Evolutionary conservation across 2,888 invertebrate genomes (phyloP), one percentile per base, ranked within the genome.

Genomic region (Melinaea marsaeus): DNA sequence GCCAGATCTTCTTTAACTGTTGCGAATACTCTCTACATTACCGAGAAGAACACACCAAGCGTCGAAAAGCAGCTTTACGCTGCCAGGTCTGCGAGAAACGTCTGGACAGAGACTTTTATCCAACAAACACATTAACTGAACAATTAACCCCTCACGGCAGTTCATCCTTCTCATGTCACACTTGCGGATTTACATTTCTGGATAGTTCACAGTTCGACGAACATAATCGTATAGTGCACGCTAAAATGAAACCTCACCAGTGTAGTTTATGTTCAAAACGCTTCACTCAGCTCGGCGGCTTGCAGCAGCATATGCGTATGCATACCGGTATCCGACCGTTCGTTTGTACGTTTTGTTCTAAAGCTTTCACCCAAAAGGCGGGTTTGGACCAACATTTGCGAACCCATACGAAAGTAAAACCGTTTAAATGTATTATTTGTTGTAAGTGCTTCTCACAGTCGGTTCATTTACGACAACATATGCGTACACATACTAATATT

Each of bases 21-120:
- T 91, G 91, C 72, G 87, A 89, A 67, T 91, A 90, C 67, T 91
- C 91, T 2, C 70, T 86, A 3, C 91, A 91, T 65, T 89, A 90
- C 67, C 80, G 89, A 51, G 87, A 89, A 62, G 87, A 89, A 60
- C 91, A 91, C 69, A 90, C 91, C 7, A 91, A 90, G 69, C 75
- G 90, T 46, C 82, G 89, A 2, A 90, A 90, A 70, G 85, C 90
- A 0, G 86, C 88, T 0, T 72, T 90, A 4, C 83, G 91, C 3
- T 91, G 91, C 68, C 91, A 91, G 77, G 90, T 91, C 3, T 91
- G 91, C 71, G 91, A 91, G 72, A 87, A 88, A 71, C 79, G 84
- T 1, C 79, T 91, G 48, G 89, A 91, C 65, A 76, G 79, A 33
- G 84, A 88, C 59, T 70, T 80, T 61, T 77, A 75, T 35, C 67